A percentile compares a stretch with the other conserved stretches of the same genome.
phyloP scores from a whole-genome alignment of 2,113 vertebrate genomes.

The Athene cunicularia region DNA sequence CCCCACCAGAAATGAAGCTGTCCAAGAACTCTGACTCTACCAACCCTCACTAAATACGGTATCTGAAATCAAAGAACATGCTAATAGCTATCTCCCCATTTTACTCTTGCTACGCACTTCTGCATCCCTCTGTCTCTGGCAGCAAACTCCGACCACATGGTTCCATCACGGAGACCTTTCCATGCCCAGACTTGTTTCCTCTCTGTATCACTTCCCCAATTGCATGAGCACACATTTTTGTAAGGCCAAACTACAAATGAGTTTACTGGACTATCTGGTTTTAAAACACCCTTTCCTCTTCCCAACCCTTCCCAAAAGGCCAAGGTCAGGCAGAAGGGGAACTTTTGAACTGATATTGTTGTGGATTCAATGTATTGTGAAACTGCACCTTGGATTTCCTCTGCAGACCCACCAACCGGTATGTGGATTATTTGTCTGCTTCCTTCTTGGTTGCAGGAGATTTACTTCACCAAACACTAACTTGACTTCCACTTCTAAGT shows the following conservation, averaged over 20 bases:
- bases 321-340: conserved; percentile 31
- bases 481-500: conserved; percentile 49
- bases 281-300: conserved; percentile 32
- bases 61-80: neutral
- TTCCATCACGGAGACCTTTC: neutral
- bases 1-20: neutral
- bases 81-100: neutral
- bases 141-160: neutral
- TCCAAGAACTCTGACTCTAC: neutral
- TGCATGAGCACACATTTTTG: neutral
- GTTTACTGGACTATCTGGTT: neutral
- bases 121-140: neutral
- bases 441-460: conserved; percentile 39
- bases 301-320: neutral
- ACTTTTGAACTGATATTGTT: conserved; percentile 42
- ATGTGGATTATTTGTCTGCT: conserved; percentile 41
- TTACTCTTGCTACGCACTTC: neutral
- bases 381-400: conserved; percentile 52
- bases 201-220: neutral
- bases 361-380: conserved; percentile 13
- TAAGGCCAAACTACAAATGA: neutral
- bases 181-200: neutral
- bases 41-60: neutral
- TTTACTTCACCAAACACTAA: neutral
- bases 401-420: neutral